These are phyloP conservation scores for Lithodes maja DNA, from an alignment of 2,888 invertebrate species.

Conservation along the genomic window DNA sequence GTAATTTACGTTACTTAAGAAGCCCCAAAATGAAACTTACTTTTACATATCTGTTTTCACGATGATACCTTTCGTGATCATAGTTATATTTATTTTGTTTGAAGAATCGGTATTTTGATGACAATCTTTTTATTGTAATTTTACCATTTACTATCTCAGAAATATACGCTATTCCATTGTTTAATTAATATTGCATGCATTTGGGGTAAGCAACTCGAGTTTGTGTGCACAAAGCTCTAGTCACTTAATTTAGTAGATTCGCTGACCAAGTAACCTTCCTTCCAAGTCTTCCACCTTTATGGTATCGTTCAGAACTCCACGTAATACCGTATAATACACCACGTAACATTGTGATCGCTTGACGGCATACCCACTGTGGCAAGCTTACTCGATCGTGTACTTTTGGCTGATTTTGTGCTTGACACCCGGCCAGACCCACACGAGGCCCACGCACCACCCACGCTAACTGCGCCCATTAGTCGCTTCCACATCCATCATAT, in stretches of 20 bases:
- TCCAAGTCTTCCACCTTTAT: slow-evolving; percentile 26
- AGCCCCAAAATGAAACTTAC: no score
- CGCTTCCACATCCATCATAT: slow-evolving; percentile 28
- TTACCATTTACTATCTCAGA: no score
- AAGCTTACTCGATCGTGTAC: slow-evolving; percentile 47
- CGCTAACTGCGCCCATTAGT: slow-evolving; percentile 51
- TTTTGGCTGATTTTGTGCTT: slow-evolving; percentile 35
- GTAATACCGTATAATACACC: slow-evolving; percentile 27
- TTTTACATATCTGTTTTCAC: no score
- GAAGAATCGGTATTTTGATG: no score
- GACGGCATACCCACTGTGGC: slow-evolving; percentile 21
- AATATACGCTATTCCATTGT: not conserved
- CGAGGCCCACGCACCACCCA: slow-evolving; percentile 12
- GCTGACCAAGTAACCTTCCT: not conserved
- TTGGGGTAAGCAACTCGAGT: not conserved
- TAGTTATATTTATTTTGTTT: no score
- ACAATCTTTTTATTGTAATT: no score
- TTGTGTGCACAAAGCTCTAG: slow-evolving; percentile 39
- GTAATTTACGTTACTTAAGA: no score
- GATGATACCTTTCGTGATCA: no score
- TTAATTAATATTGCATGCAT: not conserved
- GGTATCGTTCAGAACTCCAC: slow-evolving; percentile 14
- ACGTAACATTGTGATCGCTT: slow-evolving; percentile 47
- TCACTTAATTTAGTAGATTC: slow-evolving; percentile 22
- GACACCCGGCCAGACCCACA: slow-evolving; percentile 8